Evolutionary conservation across 2,888 invertebrate species (phyloP).

Genomic region (Lamproptera curius): DNA sequence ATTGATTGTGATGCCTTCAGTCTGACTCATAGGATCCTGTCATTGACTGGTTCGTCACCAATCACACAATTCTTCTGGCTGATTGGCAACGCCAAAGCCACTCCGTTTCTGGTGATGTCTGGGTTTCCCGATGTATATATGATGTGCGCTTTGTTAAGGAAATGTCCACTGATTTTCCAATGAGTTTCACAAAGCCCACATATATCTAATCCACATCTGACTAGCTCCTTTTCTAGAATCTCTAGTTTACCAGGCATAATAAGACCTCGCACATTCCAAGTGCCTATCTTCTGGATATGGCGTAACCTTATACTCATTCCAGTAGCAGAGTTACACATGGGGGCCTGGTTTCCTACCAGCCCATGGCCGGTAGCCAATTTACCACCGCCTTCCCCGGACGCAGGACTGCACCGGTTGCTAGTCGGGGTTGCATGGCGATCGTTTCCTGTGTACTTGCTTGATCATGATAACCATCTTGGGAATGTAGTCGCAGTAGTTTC

Average conservation of each 20-base stretch:
- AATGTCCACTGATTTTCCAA: conserved; percentile 22
- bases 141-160: conserved; percentile 15
- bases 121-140: conserved; percentile 20
- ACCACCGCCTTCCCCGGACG: conserved; percentile 9
- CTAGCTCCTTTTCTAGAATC: conserved; percentile 3
- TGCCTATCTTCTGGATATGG: not conserved
- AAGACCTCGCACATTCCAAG: conserved; percentile 16
- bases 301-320: conserved; percentile 1
- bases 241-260: not conserved
- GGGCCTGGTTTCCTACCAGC: conserved; percentile 18
- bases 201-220: conserved; percentile 1
- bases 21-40: conserved; percentile 6
- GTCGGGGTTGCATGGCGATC: conserved; percentile 1
- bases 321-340: conserved; percentile 15
- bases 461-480: conserved; percentile 1
- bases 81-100: not conserved
- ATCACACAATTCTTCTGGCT: not conserved
- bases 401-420: conserved; percentile 1
- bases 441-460: not conserved
- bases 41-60: not conserved
- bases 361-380: conserved; percentile 21
- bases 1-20: conserved; percentile 12
- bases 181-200: conserved; percentile 20
- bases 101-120: not conserved
- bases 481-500: conserved; percentile 7